These are phyloP conservation scores for Apotomis turbidana DNA, from an alignment of 2,888 invertebrate species.

Conservation along the genomic window DNA sequence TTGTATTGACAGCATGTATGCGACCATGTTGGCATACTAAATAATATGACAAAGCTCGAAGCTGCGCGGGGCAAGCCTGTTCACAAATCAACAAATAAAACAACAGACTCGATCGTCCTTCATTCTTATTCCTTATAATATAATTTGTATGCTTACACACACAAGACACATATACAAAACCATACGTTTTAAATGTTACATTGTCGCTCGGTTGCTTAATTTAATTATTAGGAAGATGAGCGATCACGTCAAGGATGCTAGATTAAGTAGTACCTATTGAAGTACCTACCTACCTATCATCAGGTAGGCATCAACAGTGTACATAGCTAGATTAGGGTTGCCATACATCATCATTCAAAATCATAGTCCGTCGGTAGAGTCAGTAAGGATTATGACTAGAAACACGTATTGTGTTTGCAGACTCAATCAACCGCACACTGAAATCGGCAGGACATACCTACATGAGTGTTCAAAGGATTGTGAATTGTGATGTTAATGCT, in stretches of 20 bases:
- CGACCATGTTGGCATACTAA: conserved; percentile 39
- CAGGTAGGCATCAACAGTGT: conserved; percentile 31
- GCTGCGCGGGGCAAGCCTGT: conserved; percentile 26
- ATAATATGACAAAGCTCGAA: conserved; percentile 38
- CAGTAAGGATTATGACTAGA: too few relatives aligned
- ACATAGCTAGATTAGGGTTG: background rate
- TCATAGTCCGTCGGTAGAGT: too few relatives aligned
- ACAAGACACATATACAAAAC: conserved; percentile 9
- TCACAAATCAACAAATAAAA: conserved; percentile 39
- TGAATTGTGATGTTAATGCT: too few relatives aligned
- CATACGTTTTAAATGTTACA: background rate
- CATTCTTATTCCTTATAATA: conserved; percentile 28
- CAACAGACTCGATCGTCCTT: conserved; percentile 27
- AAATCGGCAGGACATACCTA: too few relatives aligned
- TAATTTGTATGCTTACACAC: conserved; percentile 12
- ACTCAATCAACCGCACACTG: too few relatives aligned
- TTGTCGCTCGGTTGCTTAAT: conserved; percentile 31
- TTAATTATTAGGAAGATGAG: conserved; percentile 31
- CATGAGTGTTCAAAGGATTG: too few relatives aligned
- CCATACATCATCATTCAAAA: too few relatives aligned
- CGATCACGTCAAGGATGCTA: conserved; percentile 28
- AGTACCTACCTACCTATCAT: conserved; percentile 1
- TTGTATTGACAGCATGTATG: conserved; percentile 39
- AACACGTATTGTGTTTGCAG: too few relatives aligned
- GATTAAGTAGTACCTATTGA: conserved; percentile 23